Evolutionary conservation across 1,140 invertebrate genomes (phyloP).

Genomic region (Papilio dardanus): DNA sequence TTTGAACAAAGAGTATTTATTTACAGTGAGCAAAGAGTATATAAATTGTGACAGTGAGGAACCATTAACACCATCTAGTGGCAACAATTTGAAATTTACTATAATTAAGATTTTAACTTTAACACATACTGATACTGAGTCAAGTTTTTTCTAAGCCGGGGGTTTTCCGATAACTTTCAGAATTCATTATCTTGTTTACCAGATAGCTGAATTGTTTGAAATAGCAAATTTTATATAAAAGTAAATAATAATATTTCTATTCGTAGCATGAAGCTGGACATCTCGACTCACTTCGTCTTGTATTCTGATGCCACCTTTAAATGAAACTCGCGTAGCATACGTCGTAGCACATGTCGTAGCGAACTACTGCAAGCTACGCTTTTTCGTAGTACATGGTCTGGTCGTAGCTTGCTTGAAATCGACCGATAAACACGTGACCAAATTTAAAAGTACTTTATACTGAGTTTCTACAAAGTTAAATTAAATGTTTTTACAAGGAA

Average conservation of each 20-base stretch:
- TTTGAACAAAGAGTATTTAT: too few relatives aligned
- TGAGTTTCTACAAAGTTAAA: neutral
- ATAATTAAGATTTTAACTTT: too few relatives aligned
- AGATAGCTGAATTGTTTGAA: too few relatives aligned
- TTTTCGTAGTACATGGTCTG: neutral
- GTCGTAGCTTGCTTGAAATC: neutral
- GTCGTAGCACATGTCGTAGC: slow-evolving; percentile 34
- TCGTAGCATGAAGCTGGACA: neutral
- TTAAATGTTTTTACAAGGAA: neutral
- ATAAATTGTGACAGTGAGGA: too few relatives aligned
- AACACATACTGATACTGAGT: too few relatives aligned
- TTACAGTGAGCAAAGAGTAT: too few relatives aligned
- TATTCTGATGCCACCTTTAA: neutral
- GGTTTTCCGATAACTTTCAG: too few relatives aligned
- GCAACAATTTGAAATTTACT: too few relatives aligned
- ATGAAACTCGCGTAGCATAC: slow-evolving; percentile 31
- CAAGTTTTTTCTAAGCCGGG: too few relatives aligned
- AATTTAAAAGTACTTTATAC: slow-evolving; percentile 21
- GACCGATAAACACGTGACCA: slow-evolving; percentile 22
- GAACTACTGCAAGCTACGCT: slow-evolving; percentile 7
- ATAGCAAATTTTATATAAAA: too few relatives aligned
- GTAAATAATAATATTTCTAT: neutral
- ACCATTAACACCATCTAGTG: too few relatives aligned
- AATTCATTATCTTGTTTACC: too few relatives aligned
- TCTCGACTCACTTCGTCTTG: neutral